Base-by-base conservation (phyloP, 1,140 invertebrate genomes). In the Drosophila neocordata region DNA sequence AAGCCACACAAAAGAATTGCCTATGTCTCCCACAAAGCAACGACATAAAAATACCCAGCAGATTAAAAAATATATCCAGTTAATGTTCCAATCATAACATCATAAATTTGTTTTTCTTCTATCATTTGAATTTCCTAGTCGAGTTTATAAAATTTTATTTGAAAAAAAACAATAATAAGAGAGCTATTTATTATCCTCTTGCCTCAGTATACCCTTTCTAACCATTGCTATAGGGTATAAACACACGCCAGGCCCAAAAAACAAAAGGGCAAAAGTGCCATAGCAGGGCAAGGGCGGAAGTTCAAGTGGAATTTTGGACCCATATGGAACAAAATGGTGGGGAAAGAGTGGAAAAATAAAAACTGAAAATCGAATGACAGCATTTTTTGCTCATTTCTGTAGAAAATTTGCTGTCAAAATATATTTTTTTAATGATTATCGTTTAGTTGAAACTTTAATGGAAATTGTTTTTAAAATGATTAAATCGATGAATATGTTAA, bases 1-100 rank as follows among this genome's bases (percentile, higher is more conserved):
- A 48, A 48, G 41, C 15, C 41, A 48, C 41, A 48, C 15, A 48
- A 48, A 48, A 48, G 41, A 48, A 48, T 48, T 48, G 7, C 41
- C 18, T 20, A 48, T 48, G 13, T 1, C 15, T 20, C 1, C 18
- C 1, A 11, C 6, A 8, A 20, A 18, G 8, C 9, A 48, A 48
- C 15, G 41, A 20, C 41, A 3, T 48, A 11, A 18, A 48, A 11
- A 20, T 48, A 48, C 41, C 8, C 41, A 20, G 3, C 18, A 20
- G 6, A 3, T 11, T 1, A 48, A 7, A 6, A 31, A 3, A 31
- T 31, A 31, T 31, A 31, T 5, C 24, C 4, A 24, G 24, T 4
- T 24, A 24, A 24, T 24, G 4, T 2, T 24, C 4, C 24, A 24
- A 4, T 24, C 4, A 24, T 24, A 4, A 7, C 2, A 6, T 6